Percentiles rank a stretch among this genome's conserved stretches.
Evolutionary conservation across 2,797 vertebrate species (phyloP).

Genomic region (Pangasius sanitwongsei): DNA sequence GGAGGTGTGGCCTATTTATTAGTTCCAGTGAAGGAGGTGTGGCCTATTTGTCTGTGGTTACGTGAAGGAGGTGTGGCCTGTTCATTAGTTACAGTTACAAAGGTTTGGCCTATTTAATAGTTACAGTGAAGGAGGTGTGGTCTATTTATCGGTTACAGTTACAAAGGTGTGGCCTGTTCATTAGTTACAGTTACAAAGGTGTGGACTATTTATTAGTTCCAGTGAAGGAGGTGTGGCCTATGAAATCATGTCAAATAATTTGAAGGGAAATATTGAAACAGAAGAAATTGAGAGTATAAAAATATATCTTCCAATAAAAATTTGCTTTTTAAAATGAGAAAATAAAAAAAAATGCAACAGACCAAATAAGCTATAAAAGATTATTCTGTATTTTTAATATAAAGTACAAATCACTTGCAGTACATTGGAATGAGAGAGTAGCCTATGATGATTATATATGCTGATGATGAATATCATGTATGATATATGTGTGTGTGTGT

Average conservation of each 20-base stretch:
- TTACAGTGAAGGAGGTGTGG: not conserved
- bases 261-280: not conserved
- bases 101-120: not conserved
- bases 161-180: not conserved
- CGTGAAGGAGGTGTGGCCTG: not conserved
- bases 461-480: not conserved
- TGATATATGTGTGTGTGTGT: not conserved
- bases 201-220: not conserved
- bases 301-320: not conserved
- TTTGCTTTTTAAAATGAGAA: not conserved
- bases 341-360: not conserved
- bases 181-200: not conserved
- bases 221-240: not conserved
- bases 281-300: not conserved
- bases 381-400: not conserved
- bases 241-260: not conserved
- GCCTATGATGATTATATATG: not conserved
- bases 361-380: not conserved
- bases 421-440: not conserved
- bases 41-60: not conserved
- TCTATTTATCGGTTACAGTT: not conserved
- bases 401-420: not conserved
- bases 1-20: not conserved
- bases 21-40: not conserved
- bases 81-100: not conserved